Percentiles rank a stretch among this genome's conserved stretches.
These are phyloP conservation scores for Xiphophorus couchianus DNA, from an alignment of 2,113 vertebrate species.

Conservation along the genomic window DNA sequence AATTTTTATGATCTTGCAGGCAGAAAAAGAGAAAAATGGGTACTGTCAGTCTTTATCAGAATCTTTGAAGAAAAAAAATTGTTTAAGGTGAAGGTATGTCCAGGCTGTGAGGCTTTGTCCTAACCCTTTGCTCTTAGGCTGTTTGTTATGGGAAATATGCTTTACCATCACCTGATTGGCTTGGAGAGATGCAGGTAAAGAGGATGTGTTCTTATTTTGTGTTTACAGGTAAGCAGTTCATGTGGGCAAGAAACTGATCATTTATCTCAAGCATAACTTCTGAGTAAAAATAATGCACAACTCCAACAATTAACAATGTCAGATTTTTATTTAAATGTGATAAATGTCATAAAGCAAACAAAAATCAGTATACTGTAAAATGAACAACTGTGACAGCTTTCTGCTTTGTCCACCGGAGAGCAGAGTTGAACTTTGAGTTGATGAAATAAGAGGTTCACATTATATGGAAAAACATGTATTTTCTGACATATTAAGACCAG, in stretches of 20 bases:
- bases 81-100: not conserved
- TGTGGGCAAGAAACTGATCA: constrained; percentile 15
- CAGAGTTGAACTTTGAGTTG: constrained; percentile 27
- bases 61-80: not conserved
- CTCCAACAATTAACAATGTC: not conserved
- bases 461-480: not conserved
- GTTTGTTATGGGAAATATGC: constrained; percentile 68
- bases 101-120: not conserved
- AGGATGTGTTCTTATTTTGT: constrained; percentile 61
- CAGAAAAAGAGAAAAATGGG: too few species aligned
- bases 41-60: not conserved
- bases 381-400: constrained; percentile 24
- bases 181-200: constrained; percentile 55
- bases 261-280: constrained; percentile 4
- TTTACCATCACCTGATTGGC: constrained; percentile 62
- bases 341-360: not conserved
- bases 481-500: not conserved
- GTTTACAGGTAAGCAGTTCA: constrained; percentile 65
- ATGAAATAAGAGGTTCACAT: not conserved
- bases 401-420: constrained; percentile 44
- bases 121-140: constrained; percentile 20
- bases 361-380: not conserved
- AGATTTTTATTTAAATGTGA: not conserved
- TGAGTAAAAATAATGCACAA: not conserved
- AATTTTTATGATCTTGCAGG: not conserved